Base-by-base conservation (phyloP, 2,888 invertebrate genomes). In the Sphaerophoria rueppellii region DNA sequence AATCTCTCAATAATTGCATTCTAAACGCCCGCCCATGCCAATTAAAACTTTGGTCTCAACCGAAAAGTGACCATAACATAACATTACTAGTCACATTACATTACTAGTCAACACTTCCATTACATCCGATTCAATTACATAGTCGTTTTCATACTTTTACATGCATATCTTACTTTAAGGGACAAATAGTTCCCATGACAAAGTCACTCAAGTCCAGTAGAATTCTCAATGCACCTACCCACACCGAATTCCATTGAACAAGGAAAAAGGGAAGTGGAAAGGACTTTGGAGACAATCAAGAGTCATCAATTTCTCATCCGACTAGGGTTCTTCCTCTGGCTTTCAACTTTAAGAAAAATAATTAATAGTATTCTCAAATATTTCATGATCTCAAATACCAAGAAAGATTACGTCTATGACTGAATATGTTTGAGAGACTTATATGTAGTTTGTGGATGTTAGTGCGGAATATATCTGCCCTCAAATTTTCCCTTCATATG, bases 331-430 rank as follows among this genome's bases (percentile, higher is more conserved):
- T 48, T 48, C 43, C 12, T 43, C 9, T 65, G 52, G 50, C 50
- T 43, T 35, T 74, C 46, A 48, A 65, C 40, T 57, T 67, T 71
- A 12, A 54, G 12, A 67, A 75, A 75, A 75, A 61, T 83, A 80
- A 83, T 83, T 83, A 83, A 83, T 83, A 35, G 67, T 71, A 71
- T 80, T 60, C 40, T 83, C 67, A 48, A 79, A 60, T 61, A 24
- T 40, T 52, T n/a, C 14, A 63, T 70, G 70, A 50, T 52, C 55
- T 80, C 61, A 63, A 61, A 43, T 35, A 14, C 9, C 9, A 12
- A 11, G 4, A 43, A 9, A 43, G 43, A 7, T 4, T 43, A 43
- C 0, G 43, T 4, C 4, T 37, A 37, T 37, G 5, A 40, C 9
- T 6, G 40, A 40, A 7, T 40, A 9, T 40, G 40, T 40, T 40